Evolutionary conservation across 2,888 invertebrate species (phyloP).

Genomic region (Amphimallon solstitiale): DNA sequence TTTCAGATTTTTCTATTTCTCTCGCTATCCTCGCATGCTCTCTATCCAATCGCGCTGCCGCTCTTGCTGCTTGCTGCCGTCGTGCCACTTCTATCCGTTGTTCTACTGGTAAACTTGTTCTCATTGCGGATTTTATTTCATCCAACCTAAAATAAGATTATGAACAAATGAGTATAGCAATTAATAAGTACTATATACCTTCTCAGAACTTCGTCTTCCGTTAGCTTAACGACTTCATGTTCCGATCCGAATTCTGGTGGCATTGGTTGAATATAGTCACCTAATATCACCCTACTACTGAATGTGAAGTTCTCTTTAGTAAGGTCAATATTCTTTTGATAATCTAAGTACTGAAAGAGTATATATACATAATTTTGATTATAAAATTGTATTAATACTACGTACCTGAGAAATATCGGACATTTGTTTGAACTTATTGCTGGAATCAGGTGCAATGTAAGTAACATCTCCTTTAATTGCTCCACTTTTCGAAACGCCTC

Average conservation of each 20-base stretch:
- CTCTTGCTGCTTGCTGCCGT: conserved; percentile 77
- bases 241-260: conserved; percentile 70
- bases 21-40: conserved; percentile 74
- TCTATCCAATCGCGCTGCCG: conserved; percentile 79
- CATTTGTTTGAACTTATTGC: conserved; percentile 70
- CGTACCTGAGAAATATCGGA: conserved; percentile 74
- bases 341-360: conserved; percentile 76
- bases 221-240: conserved; percentile 79
- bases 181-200: conserved; percentile 62
- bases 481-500: conserved; percentile 86
- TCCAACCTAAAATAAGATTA: conserved; percentile 68
- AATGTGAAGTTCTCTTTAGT: conserved; percentile 92
- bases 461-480: conserved; percentile 93
- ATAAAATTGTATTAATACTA: conserved; percentile 37
- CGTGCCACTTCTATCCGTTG: conserved; percentile 79
- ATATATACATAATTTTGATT: not conserved
- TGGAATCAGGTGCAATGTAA: conserved; percentile 78
- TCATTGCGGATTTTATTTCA: conserved; percentile 73
- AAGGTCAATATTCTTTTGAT: conserved; percentile 69
- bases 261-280: conserved; percentile 88
- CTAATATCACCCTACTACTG: conserved; percentile 87
- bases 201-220: conserved; percentile 84
- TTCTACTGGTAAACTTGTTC: conserved; percentile 75
- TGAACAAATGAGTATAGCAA: not conserved
- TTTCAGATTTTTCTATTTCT: conserved; percentile 82